Conservation (phyloP, 1,140 invertebrate genomes). For the Drosophila micromelanica region DNA sequence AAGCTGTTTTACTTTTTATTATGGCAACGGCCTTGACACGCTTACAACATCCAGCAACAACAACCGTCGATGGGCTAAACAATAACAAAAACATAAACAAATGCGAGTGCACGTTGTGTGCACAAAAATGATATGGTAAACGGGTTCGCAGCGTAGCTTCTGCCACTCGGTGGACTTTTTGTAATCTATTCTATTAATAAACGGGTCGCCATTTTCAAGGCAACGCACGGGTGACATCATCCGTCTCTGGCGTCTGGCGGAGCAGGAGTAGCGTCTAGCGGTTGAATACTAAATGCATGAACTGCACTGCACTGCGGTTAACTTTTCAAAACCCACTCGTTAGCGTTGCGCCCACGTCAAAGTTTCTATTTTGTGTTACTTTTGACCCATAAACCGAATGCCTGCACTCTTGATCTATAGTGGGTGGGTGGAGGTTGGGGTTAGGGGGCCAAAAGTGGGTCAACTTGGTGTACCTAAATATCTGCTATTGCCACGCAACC, state of each 20-base stretch:
- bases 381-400: slow-evolving; percentile 11
- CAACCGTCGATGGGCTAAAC: slow-evolving; percentile 6
- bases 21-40: slow-evolving; percentile 70
- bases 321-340: slow-evolving; percentile 18
- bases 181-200: slow-evolving; percentile 58
- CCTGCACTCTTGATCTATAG: neutral
- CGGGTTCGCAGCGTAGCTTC: neutral
- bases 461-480: slow-evolving; percentile 35
- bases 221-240: slow-evolving; percentile 58
- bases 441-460: slow-evolving; percentile 52
- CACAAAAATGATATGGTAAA: neutral
- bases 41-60: slow-evolving; percentile 58
- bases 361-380: neutral
- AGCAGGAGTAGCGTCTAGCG: neutral
- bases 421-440: neutral
- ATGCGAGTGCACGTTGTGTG: neutral
- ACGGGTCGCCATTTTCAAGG: slow-evolving; percentile 15
- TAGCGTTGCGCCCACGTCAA: neutral
- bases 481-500: slow-evolving; percentile 54
- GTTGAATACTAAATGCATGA: slow-evolving; percentile 7
- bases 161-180: slow-evolving; percentile 32
- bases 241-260: neutral
- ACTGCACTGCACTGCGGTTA: slow-evolving; percentile 3
- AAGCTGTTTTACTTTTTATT: slow-evolving; percentile 24
- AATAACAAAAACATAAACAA: slow-evolving; percentile 36